A percentile compares a stretch with the other conserved stretches of the same genome.
Conservation (phyloP, 2,797 vertebrate species). For the Pagetopsis macropterus region DNA sequence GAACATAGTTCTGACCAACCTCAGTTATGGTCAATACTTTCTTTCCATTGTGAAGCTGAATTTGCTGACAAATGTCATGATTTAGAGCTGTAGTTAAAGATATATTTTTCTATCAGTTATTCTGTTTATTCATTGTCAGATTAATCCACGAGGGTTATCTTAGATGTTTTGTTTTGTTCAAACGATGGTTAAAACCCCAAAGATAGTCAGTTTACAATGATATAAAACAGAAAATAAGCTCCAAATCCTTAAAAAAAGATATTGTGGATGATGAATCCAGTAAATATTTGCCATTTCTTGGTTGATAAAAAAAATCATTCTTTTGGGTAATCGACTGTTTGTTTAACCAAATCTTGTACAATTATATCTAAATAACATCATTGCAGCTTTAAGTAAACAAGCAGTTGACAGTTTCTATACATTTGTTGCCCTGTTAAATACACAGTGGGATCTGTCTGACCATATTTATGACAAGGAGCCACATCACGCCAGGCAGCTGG, state of each 20-base stretch:
- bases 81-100: neutral
- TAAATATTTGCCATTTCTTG: neutral
- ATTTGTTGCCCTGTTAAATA: neutral
- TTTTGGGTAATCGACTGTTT: rapidly evolving
- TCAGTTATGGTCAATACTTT: neutral
- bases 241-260: neutral
- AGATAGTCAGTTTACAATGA: neutral
- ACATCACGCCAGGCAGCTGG: conserved; percentile 1
- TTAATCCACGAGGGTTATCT: neutral
- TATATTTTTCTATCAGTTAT: neutral
- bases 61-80: neutral
- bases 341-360: neutral
- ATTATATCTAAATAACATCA: neutral
- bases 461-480: conserved; percentile 7
- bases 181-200: neutral
- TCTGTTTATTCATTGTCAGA: no score
- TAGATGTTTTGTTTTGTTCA: neutral
- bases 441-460: neutral
- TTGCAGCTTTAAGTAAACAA: neutral
- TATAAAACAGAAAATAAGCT: neutral
- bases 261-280: no score
- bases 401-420: neutral
- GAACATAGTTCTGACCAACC: neutral
- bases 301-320: neutral
- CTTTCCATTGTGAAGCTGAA: neutral